Conservation (phyloP, 2,797 vertebrate genomes). For the Epinephelus coioides region DNA sequence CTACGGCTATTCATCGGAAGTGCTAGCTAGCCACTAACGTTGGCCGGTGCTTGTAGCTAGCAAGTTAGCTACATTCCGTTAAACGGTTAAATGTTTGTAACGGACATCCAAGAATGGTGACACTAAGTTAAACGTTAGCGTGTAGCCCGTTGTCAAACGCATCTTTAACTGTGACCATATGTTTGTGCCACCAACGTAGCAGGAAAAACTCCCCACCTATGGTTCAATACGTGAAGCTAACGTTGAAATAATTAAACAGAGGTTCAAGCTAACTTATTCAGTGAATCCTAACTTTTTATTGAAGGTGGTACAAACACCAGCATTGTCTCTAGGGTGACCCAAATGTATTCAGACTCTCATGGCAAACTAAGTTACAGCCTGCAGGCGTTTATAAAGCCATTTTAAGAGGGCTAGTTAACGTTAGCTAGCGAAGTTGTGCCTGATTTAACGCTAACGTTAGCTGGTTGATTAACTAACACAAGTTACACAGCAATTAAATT, state of each 20-base stretch:
- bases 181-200: constrained; percentile 5
- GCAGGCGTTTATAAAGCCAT: constrained; percentile 39
- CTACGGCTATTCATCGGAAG: constrained; percentile 77
- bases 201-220: constrained; percentile 5
- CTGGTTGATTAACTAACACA: constrained; percentile 8
- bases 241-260: constrained; percentile 30
- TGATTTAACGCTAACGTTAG: constrained; percentile 32
- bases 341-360: not conserved
- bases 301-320: not conserved
- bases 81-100: constrained; percentile 31
- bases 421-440: constrained; percentile 61
- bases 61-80: constrained; percentile 58
- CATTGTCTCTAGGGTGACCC: not conserved
- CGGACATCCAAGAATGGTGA: not conserved
- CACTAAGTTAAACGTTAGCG: not conserved
- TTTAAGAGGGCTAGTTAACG: constrained; percentile 36
- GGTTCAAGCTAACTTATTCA: constrained; percentile 34
- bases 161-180: not conserved
- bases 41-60: constrained; percentile 67
- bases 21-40: constrained; percentile 64
- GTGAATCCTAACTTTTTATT: constrained; percentile 40
- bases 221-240: constrained; percentile 55
- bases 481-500: not conserved
- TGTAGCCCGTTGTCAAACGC: not conserved
- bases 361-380: not conserved